Evolutionary conservation across 2,797 vertebrate genomes (phyloP).

Genomic region (Neostethus bicornis): DNA sequence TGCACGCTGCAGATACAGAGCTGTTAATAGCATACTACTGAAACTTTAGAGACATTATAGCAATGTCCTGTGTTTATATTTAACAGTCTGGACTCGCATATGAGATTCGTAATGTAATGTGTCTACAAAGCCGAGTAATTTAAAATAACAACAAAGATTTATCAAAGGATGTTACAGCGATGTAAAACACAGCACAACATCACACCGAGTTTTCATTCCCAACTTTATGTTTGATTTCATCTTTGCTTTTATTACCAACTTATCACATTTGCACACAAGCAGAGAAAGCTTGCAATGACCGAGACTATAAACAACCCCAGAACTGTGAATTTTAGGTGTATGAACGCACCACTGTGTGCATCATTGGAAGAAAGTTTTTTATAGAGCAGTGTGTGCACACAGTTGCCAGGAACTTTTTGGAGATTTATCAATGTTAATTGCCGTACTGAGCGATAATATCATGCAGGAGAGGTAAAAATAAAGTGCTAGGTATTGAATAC

Average conservation of each 20-base stretch:
- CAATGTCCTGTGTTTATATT: conserved; percentile 55
- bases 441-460: not conserved
- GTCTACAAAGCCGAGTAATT: conserved; percentile 30
- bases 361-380: not conserved
- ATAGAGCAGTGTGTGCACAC: not conserved
- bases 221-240: conserved; percentile 4
- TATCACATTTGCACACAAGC: not conserved
- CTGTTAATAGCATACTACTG: conserved; percentile 31
- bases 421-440: not conserved
- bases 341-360: not conserved
- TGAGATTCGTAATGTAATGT: conserved; percentile 44
- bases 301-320: not conserved
- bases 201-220: conserved; percentile 14
- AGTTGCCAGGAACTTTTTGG: not conserved
- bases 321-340: not conserved
- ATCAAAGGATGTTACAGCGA: conserved; percentile 43
- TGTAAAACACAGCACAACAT: conserved; percentile 22
- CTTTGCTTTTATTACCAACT: not conserved
- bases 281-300: not conserved
- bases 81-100: conserved; percentile 44
- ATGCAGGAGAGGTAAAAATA: too few relatives aligned
- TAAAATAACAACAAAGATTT: conserved; percentile 55
- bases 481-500: too few relatives aligned
- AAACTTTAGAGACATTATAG: conserved; percentile 30
- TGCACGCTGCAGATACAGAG: conserved; percentile 13